Base-by-base conservation (phyloP, 2,888 invertebrate species). In the Caenorhabditis becei region DNA sequence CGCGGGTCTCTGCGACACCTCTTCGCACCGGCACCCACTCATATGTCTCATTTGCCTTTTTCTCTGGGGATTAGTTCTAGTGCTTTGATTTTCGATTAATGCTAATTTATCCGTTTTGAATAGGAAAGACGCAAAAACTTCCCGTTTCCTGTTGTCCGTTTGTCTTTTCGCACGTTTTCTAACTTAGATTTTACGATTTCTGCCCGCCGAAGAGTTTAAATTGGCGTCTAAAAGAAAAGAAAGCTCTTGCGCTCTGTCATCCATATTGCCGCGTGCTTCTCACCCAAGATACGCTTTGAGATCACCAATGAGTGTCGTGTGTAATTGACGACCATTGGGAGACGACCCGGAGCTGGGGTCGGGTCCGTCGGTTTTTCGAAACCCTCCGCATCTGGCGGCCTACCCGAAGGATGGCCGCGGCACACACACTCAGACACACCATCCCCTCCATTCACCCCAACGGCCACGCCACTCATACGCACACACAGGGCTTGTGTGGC, bases 281-380 rank as follows among this genome's bases (percentile, higher is more conserved):
- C 20, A 53, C 44, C 47, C 53, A 54, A 74, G 35, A 74, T 59
- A 59, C 53, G 65, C 58, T 74, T 74, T 59, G 74, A 74, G 66
- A 75, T 75, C 75, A 66, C 61, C 75, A 75, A 75, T 75, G 66
- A 75, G 75, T 75, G 75, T 75, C 66, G 59, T 66, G 53, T 66
- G 75, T 75, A 75, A 75, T 75, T 75, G 75, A 75, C 75, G 75
- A 75, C 75, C 75, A 66, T 61, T 66, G 75, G 75, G 75, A 75
- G 51, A 47, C 20, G 26, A 44, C n/a, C 59, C 65, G 53, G 51
- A 56, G 53, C 71, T 18, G 26, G 24, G 49, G 56, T 10, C 7
- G 23, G 65, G 37, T 20, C 35, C 51, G 61, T 49, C 61, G 53
- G 75, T 75, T 75, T 75, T 75, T 75, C 75, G 75, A 75, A 75